Percentiles rank a stretch among this genome's conserved stretches.
Conservation (phyloP, 2,113 vertebrate species). For the Podilymbus podiceps region DNA sequence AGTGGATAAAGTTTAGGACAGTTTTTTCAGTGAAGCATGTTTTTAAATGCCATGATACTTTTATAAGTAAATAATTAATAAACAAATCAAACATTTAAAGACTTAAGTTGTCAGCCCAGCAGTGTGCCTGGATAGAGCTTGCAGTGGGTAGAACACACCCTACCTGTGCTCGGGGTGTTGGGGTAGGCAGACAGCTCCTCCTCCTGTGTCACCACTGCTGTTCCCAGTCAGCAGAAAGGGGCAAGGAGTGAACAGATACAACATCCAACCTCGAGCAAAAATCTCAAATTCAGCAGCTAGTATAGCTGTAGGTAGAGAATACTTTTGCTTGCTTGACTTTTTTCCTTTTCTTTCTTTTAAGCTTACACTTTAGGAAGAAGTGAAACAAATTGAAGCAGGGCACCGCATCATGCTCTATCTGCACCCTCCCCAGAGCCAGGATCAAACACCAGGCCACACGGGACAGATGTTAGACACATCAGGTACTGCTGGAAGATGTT, state of each 20-base stretch:
- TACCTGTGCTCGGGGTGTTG: rapidly evolving
- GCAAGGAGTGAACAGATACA: neutral
- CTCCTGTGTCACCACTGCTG: neutral
- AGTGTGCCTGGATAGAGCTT: neutral
- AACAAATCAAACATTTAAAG: conserved; percentile 29
- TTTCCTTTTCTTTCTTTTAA: neutral
- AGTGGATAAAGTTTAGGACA: neutral
- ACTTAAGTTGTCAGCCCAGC: neutral
- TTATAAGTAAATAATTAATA: conserved; percentile 40
- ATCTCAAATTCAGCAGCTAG: neutral
- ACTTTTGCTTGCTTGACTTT: neutral
- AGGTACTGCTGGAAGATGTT: neutral
- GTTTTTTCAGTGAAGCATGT: conserved; percentile 20
- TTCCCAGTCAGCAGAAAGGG: neutral
- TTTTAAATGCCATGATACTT: conserved; percentile 24
- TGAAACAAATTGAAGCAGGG: neutral
- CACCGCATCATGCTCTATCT: neutral
- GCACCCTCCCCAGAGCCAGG: neutral
- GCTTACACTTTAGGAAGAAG: neutral
- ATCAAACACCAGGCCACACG: neutral
- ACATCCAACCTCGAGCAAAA: neutral
- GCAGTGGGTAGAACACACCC: neutral
- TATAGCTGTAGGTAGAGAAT: neutral
- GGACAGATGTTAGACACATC: neutral
- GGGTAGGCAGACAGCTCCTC: neutral